Conservation (phyloP, 2,113 vertebrate species). For the Salvator merianae region DNA sequence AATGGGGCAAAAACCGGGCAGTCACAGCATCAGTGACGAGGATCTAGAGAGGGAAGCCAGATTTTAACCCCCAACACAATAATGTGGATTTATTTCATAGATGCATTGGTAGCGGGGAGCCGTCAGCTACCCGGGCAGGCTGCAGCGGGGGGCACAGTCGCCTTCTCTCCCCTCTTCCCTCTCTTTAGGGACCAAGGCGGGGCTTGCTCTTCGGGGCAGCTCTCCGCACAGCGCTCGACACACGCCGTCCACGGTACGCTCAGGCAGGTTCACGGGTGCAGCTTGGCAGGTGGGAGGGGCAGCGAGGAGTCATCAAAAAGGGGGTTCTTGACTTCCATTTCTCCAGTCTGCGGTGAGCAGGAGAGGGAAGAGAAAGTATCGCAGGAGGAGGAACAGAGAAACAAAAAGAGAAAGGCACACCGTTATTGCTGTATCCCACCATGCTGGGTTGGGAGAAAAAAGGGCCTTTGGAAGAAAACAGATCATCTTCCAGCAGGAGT, state of each 20-base stretch:
- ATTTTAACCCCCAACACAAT: conserved; percentile 18
- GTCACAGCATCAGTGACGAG: neutral
- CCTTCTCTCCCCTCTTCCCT: neutral
- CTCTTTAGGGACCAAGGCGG: neutral
- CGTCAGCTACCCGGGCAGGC: conserved; percentile 17
- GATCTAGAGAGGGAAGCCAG: neutral
- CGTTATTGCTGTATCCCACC: too few relatives aligned
- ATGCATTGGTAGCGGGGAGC: conserved; percentile 13
- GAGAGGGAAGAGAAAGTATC: neutral
- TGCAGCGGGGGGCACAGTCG: neutral
- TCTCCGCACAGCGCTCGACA: neutral
- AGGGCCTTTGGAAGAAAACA: too few relatives aligned
- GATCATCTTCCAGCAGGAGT: too few relatives aligned
- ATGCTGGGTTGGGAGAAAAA: too few relatives aligned
- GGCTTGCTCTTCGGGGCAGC: neutral
- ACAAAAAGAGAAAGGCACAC: neutral
- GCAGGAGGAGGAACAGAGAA: neutral
- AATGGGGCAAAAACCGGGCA: neutral
- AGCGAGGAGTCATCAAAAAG: conserved; percentile 89
- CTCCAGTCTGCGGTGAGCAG: conserved; percentile 79
- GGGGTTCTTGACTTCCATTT: conserved; percentile 97
- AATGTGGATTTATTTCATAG: conserved; percentile 55
- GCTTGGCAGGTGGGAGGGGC: conserved; percentile 66
- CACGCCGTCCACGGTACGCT: conserved; percentile 39
- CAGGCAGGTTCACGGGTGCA: conserved; percentile 69